phyloP scores from a whole-genome alignment of 2,113 vertebrate species.

The Tichodroma muraria region DNA sequence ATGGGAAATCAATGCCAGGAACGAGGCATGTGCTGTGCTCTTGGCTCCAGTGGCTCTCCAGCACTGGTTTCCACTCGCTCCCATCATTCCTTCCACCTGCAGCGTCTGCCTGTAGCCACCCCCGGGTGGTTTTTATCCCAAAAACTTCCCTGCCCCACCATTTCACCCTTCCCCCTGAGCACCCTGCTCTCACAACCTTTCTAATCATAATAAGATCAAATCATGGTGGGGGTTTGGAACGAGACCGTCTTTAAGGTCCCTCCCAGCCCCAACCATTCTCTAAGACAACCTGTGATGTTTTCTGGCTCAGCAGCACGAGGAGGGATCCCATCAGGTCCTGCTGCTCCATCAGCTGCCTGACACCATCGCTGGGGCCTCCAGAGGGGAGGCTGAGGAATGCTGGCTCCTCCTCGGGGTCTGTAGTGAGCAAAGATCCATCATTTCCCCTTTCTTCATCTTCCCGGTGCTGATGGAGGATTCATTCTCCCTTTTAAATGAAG shows the following conservation, averaged over 20 bases:
- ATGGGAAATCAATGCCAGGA: neutral
- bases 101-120: neutral
- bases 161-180: neutral
- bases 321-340: neutral
- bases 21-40: neutral
- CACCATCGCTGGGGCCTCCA: neutral
- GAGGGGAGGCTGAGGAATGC: neutral
- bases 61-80: neutral
- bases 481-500: neutral
- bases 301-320: neutral
- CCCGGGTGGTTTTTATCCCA: fast-evolving
- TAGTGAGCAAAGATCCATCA: neutral
- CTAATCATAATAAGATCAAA: fast-evolving
- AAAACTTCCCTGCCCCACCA: neutral
- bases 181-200: fast-evolving
- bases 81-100: fast-evolving
- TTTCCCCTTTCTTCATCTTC: neutral
- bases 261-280: neutral
- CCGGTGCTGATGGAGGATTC: neutral
- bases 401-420: neutral
- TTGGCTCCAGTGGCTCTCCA: neutral
- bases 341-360: neutral
- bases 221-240: neutral
- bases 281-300: fast-evolving
- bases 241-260: fast-evolving